Evolutionary conservation across 2,888 invertebrate genomes (phyloP), one percentile per base, ranked within the genome.

Genomic region (Epiperipatus broadwayi): DNA sequence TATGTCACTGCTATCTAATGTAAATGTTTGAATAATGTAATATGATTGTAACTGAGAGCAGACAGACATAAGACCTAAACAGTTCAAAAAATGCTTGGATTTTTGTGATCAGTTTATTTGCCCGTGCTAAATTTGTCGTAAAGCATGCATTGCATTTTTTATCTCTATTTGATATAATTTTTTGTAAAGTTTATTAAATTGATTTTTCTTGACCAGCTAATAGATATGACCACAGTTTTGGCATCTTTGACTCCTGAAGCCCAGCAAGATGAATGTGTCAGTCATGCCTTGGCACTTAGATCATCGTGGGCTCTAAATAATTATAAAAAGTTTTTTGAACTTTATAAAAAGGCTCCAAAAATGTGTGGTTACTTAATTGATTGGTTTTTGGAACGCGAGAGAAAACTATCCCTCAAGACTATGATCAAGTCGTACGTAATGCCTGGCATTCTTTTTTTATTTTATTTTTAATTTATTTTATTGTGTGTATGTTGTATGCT

Each of bases 321-420:
- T 65, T 81, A 81, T 63, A 78, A 81, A 59, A 75, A 73, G 59
- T 80, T 97, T 62, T 95, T 97, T 69, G 69, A 75, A 53, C 66
- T 97, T 43, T 95, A 93, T 63, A 72, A 71, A 54, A 63, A 66
- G 43, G 79, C 95, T 28, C 95, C 95, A 15, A 70, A 79, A 55
- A 95, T 97, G 95, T 78, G 85, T 32, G 83, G 83, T 41, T 89
- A 83, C 64, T 71, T 99, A 48, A 80, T 97, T 67, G 93, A 95
- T 65, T 89, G 93, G 87, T 95, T 95, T 70, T 73, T 87, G 57
- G 81, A 87, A 48, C 71, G 95, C 54, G 91, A 93, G 61, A 70
- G 97, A 55, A 89, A 83, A 64, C 66, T 68, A 51, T 93, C 89
- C 53, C 69, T 95, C 55, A 87, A 79, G 64, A 72, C 73, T 59